Evolutionary conservation across 2,797 vertebrate genomes (phyloP), one percentile per base, ranked within the genome.

Genomic region (Poecilia picta): DNA sequence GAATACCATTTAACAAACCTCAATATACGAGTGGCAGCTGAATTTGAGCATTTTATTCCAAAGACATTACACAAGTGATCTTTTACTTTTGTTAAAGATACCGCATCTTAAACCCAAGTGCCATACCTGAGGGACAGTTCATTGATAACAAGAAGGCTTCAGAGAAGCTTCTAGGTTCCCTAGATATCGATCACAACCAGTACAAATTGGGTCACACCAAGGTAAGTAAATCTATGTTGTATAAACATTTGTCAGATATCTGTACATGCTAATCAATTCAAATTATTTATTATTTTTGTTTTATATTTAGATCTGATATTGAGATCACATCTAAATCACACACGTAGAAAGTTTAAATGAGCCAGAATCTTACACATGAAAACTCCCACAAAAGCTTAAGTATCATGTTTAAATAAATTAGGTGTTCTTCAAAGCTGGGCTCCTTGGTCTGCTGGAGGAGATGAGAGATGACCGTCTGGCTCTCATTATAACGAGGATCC

Each of bases 401-500:
- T 72, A 15, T 59, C 28, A 23, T 71, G 45, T 6, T 74, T 79
- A 8, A 68, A 71, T 16, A 20, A 66, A 41, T 77, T 36, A 74
- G 97, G 97, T 97, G 74, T 98, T 98, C 92, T 98, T 98, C 87
- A 97, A 98, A 81, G 97, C 97, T 0, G 97, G 97, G 74, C 92
- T 98, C n/a, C 91, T 98, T 79, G 97, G 97, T 23, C 89, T 93
- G 10, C 93, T 98, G 73, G 97, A 98, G 76, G 97, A 98, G 83
- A 96, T 98, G 97, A 90, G 97, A 77, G 97, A 98, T 0, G 97
- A 98, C 23, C 55, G 97, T 0, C 93, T 98, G 4, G 94, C 97
- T 15, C 95, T 95, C 59, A 97, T 97, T 81, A 96, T 98, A 80
- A 97, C 97, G 4, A 91, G 92, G 2, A 96, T 97, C 70, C 97